Evolutionary conservation across 2,113 vertebrate genomes (phyloP), one percentile per base, ranked within the genome.

Genomic region (Oriolus oriolus): DNA sequence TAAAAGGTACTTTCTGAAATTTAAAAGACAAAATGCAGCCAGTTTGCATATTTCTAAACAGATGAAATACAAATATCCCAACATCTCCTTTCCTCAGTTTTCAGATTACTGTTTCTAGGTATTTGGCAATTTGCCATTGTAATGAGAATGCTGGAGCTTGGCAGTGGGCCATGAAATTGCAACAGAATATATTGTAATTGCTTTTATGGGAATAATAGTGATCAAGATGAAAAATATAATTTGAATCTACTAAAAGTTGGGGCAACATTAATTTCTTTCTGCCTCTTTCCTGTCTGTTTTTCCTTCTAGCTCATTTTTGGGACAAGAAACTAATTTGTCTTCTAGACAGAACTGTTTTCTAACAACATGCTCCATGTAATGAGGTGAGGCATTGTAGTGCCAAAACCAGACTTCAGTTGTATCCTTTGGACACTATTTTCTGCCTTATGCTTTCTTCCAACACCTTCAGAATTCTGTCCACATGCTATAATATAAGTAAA

Each of bases 311-410:
- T 92, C 54, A 83, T 88, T 91, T 94, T 69, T 76, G 31, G 50
- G 54, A 41, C 71, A 60, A 65, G 69, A 78, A 95, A 81, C 39
- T 68, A 89, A 95, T 96, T 93, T 85, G 31, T 95, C 94, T 92
- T 96, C 66, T 12, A 31, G 83, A 95, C 73, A 92, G 93, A 89
- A 63, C 73, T 66, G 86, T 86, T 95, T 95, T 75, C 64, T 87
- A 68, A 60, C 53, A 95, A 81, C 76, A n/a, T 81, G 52, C 13
- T 78, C 39, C 73, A 63, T 74, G n/a, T 64, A 85, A 71, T 91
- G 83, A 74, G 50, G 42, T 86, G 83, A 93, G 45, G 66, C 53
- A 65, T 80, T 69, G 45, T 33, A 64, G 74, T 45, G 44, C 66
- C 71, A 85, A 91, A 64, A 61, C 2, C 19, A 92, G 41, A 45